Evolutionary conservation across 2,113 vertebrate species (phyloP), one percentile per base, ranked within the genome.

Genomic region (Microcebus ravelobensis): DNA sequence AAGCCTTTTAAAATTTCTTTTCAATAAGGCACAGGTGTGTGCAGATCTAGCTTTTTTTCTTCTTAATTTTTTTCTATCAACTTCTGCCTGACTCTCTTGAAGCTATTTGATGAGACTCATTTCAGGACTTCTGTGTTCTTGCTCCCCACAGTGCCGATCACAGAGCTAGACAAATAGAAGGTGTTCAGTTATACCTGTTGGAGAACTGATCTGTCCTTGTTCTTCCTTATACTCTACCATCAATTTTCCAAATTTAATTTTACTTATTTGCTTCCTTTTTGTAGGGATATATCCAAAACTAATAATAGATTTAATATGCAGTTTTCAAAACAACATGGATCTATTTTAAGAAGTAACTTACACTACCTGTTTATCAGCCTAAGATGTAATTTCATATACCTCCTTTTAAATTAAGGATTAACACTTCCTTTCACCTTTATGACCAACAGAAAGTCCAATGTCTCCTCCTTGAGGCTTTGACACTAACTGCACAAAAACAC

Each of bases 221-320:
- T 6, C n/a, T 50, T 92, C 0, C 42, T 90, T 92, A n/a, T 90
- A 88, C 13, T 77, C 18, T 1, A 45, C 17, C 0, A 21, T 29
- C n/a, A 91, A 52, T 86, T 87, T 94, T 70, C 42, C 55, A 76
- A 80, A 31, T 57, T 88, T 70, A 83, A 83, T 77, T 94, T 91
- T 21, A 18, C 23, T 86, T 82, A 76, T 79, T 88, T 94, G 59
- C 13, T 70, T 84, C 11, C 74, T 93, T 95, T 73, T 61, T 1
- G 6, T 63, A 34, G 45, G 18, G 36, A 80, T 80, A 79, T 59
- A 36, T 27, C 42, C 18, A 36, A 87, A 84, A 85, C 23, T 65
- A 70, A 84, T 59, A 91, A 81, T 48, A 8, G 25, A 6, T 31
- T 65, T 8, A 82, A 93, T 90, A 70, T 52, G 17, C 14, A 91